phyloP scores from a whole-genome alignment of 1,140 invertebrate genomes.

The Panulirus ornatus region DNA sequence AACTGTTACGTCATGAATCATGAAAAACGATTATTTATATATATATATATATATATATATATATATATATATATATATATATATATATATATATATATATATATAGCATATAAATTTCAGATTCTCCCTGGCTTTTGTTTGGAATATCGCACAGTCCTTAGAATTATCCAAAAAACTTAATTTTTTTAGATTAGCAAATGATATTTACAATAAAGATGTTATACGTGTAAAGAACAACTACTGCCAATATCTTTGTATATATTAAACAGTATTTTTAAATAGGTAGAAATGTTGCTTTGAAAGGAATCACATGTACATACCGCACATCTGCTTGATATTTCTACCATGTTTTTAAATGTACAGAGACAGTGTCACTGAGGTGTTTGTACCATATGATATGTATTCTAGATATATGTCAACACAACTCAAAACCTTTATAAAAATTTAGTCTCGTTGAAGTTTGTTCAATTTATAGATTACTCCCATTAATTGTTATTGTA shows the following conservation, averaged over 20 bases:
- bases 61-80: slow-evolving; percentile 7
- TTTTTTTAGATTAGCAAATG: background rate
- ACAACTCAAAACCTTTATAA: slow-evolving; percentile 1
- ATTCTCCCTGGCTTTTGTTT: background rate
- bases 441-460: slow-evolving; percentile 34
- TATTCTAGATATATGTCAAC: slow-evolving; percentile 26
- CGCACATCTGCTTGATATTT: slow-evolving; percentile 60
- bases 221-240: slow-evolving; percentile 39
- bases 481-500: slow-evolving; percentile 49
- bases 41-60: slow-evolving; percentile 7
- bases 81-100: background rate
- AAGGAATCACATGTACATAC: slow-evolving; percentile 68
- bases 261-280: slow-evolving; percentile 63
- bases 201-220: slow-evolving; percentile 5
- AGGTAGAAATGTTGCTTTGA: slow-evolving; percentile 53
- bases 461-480: slow-evolving; percentile 59
- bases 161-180: background rate
- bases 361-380: slow-evolving; percentile 32
- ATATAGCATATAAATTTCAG: no score
- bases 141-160: background rate
- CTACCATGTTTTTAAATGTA: slow-evolving; percentile 65
- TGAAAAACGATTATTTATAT: background rate
- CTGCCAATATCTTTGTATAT: slow-evolving; percentile 48
- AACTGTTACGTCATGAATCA: background rate
- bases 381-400: slow-evolving; percentile 58